Evolutionary conservation across 2,113 vertebrate genomes (phyloP), one percentile per base, ranked within the genome.

Genomic region (Dasypus novemcinctus): DNA sequence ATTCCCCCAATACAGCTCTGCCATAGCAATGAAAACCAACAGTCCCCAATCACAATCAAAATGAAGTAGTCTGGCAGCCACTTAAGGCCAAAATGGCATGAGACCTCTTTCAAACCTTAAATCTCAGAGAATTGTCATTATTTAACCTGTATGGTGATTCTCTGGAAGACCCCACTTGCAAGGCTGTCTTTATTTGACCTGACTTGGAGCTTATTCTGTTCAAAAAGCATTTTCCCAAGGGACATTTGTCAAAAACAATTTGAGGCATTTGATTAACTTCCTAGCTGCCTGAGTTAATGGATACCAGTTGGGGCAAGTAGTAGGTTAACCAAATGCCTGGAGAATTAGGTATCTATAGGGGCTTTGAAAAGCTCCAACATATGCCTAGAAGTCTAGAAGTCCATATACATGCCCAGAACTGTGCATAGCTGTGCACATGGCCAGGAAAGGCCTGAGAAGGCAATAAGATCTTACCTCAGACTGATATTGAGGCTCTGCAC

Each of bases 321-420:
- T 2, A 63, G 23, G 33, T 38, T 80, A 86, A 90, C 6, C 74
- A 86, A 33, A 86, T 80, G 33, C 27, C 64, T 94, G 33, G 71
- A 83, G 10, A 66, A 76, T 46, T 7, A 57, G 18, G 20, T 57
- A 20, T 71, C 41, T 75, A 14, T 59, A 81, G 69, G 52, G 87
- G 72, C 11, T 89, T 94, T 52, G 43, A 41, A 96, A 94, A 66
- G 13, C 11, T 92, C 46, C 88, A 90, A 68, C 68, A 64, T 54
- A 85, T 54, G 57, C 18, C 41, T 41, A 43, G 41, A 49, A 59
- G 52, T 63, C 17, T 54, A 69, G 41, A 87, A 79, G 71, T 49
- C 72, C 17, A 38, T 20, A 49, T 36, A 75, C 4, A 85, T 7
- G 12, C 29, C 23, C 9, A 69, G 29, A 31, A 14, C 10, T 82